phyloP scores from a whole-genome alignment of 2,797 vertebrate genomes.

The Eupleurogrammus muticus region DNA sequence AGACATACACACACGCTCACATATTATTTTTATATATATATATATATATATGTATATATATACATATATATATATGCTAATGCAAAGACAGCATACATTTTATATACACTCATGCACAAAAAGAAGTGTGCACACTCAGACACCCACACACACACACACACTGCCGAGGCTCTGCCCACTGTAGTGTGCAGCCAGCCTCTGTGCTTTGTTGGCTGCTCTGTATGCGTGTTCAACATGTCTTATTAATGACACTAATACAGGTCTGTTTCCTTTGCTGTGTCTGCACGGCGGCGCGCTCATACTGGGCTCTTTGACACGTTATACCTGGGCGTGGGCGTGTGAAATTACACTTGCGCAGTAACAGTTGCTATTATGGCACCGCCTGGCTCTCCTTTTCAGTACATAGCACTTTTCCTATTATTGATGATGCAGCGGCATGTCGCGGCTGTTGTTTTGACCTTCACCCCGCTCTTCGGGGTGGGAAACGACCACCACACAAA shows the following conservation, averaged over 20 bases:
- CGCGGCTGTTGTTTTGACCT: slow-evolving; percentile 46
- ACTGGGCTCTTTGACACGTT: slow-evolving; percentile 62
- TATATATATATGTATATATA: slow-evolving; percentile 6
- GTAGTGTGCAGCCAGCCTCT: slow-evolving; percentile 67
- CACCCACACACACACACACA: slow-evolving; percentile 12
- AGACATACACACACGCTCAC: slow-evolving; percentile 7
- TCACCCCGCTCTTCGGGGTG: slow-evolving; percentile 9
- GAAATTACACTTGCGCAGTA: slow-evolving; percentile 42
- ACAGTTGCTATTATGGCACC: slow-evolving; percentile 31
- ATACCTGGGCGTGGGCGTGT: slow-evolving; percentile 55
- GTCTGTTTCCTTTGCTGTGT: slow-evolving; percentile 66
- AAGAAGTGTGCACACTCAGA: neutral
- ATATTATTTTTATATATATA: neutral
- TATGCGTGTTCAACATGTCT: slow-evolving; percentile 68
- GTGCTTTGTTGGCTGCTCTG: slow-evolving; percentile 65
- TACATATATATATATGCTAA: neutral
- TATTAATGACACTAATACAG: slow-evolving; percentile 72
- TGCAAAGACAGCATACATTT: no score
- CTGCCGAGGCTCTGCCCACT: slow-evolving; percentile 36
- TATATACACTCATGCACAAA: neutral
- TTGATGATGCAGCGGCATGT: slow-evolving; percentile 50
- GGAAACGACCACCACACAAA: slow-evolving; percentile 40
- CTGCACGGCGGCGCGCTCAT: slow-evolving; percentile 52
- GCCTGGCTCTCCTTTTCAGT: slow-evolving; percentile 39
- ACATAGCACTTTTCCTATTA: slow-evolving; percentile 41